Percentiles rank a stretch among this genome's conserved stretches.
phyloP scores from a whole-genome alignment of 2,797 vertebrate species.

The Bradypodion pumilum region DNA sequence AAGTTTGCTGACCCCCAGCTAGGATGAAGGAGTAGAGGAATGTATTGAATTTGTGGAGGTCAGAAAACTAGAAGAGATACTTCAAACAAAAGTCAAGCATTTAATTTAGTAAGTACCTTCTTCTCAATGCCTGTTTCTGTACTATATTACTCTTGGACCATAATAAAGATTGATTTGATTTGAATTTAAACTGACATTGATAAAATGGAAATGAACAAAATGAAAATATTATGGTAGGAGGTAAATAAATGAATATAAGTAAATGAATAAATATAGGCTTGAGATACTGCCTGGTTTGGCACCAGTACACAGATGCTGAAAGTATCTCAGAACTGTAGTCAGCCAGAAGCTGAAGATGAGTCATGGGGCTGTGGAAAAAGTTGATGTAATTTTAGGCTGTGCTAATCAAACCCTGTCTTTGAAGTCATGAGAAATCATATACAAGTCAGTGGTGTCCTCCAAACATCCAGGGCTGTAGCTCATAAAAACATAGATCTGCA shows the following conservation, averaged over 20 bases:
- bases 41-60: background rate
- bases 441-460: background rate
- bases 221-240: background rate
- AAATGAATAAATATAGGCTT: background rate
- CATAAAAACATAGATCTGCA: no score
- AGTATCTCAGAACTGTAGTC: background rate
- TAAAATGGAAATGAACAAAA: background rate
- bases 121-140: no score
- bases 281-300: background rate
- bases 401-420: background rate
- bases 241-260: background rate
- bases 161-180: no score
- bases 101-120: no score
- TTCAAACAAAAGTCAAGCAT: background rate
- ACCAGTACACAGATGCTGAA: background rate
- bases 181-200: background rate
- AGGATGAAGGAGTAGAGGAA: background rate
- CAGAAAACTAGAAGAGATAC: background rate
- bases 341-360: background rate
- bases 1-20: no score
- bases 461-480: background rate
- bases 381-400: background rate
- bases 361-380: background rate
- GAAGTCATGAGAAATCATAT: background rate
- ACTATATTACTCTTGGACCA: no score